A percentile compares a stretch with the other conserved stretches of the same genome.
Evolutionary conservation across 23 tunicate species (phyloP).

Genomic region (Ciona savignyi): DNA sequence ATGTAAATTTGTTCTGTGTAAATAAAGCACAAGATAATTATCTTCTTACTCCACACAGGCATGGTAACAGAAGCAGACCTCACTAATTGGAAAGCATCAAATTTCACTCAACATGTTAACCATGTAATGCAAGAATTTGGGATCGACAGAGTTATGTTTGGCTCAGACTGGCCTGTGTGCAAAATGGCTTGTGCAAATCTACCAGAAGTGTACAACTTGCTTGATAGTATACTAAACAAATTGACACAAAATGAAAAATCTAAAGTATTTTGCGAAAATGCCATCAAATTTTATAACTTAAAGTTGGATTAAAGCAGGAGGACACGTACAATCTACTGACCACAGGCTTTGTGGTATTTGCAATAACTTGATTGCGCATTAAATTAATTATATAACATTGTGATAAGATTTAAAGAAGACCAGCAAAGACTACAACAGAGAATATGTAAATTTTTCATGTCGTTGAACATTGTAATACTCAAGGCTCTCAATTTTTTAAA

Average conservation of each 20-base stretch:
- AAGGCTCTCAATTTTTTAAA: too few relatives aligned
- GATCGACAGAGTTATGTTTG: slow-evolving; percentile 84
- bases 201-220: slow-evolving; percentile 39
- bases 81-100: slow-evolving; percentile 66
- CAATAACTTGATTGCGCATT: background rate
- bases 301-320: background rate
- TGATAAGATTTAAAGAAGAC: too few relatives aligned
- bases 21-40: background rate
- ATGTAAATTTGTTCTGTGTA: background rate
- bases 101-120: slow-evolving; percentile 59
- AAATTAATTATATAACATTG: too few relatives aligned
- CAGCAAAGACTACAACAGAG: too few relatives aligned
- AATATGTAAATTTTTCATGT: too few relatives aligned
- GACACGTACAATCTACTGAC: too few relatives aligned
- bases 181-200: slow-evolving; percentile 69
- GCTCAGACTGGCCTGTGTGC: slow-evolving; percentile 99
- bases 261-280: slow-evolving; percentile 18
- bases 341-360: too few relatives aligned
- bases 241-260: background rate
- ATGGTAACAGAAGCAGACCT: slow-evolving; percentile 91
- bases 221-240: background rate
- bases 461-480: too few relatives aligned
- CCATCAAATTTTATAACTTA: slow-evolving; percentile 22
- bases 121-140: slow-evolving; percentile 82
- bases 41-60: slow-evolving; percentile 24